Conservation (phyloP, 2,888 invertebrate genomes). For the Hirtodrosophila trivittata region DNA sequence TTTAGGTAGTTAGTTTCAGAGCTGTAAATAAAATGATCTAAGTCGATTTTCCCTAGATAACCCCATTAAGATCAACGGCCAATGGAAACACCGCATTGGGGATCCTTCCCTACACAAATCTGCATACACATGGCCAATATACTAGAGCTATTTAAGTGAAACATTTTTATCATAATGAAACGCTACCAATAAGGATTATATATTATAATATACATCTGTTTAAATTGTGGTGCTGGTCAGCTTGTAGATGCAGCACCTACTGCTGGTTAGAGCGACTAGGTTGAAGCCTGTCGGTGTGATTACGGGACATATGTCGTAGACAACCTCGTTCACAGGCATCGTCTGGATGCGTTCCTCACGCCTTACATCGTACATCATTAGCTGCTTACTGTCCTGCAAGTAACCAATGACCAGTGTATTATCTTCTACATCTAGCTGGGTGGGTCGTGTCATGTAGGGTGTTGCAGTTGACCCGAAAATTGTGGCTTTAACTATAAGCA, state of each 20-base stretch:
- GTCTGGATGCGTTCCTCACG: conserved; percentile 85
- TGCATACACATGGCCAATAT: too few species aligned
- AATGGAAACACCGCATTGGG: too few species aligned
- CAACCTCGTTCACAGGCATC: conserved; percentile 87
- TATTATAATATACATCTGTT: neutral
- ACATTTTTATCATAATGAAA: too few species aligned
- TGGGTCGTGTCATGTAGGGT: conserved; percentile 86
- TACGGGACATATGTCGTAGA: conserved; percentile 88
- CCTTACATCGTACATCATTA: conserved; percentile 88
- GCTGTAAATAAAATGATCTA: too few species aligned
- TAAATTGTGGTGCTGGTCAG: conserved; percentile 69
- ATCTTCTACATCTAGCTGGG: conserved; percentile 83
- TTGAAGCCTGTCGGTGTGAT: conserved; percentile 84
- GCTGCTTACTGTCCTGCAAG: conserved; percentile 88
- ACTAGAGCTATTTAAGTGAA: too few species aligned
- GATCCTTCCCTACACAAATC: too few species aligned
- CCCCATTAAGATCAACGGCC: too few species aligned
- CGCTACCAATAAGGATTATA: too few species aligned
- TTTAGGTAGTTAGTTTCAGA: too few species aligned
- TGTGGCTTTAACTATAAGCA: conserved; percentile 86
- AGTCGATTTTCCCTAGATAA: too few species aligned
- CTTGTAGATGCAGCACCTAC: conserved; percentile 88
- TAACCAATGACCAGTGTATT: conserved; percentile 89
- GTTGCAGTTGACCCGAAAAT: conserved; percentile 89
- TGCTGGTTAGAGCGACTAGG: conserved; percentile 88